These are phyloP conservation scores for Halictus ligatus DNA, from an alignment of 2,888 invertebrate species.

Conservation along the genomic window DNA sequence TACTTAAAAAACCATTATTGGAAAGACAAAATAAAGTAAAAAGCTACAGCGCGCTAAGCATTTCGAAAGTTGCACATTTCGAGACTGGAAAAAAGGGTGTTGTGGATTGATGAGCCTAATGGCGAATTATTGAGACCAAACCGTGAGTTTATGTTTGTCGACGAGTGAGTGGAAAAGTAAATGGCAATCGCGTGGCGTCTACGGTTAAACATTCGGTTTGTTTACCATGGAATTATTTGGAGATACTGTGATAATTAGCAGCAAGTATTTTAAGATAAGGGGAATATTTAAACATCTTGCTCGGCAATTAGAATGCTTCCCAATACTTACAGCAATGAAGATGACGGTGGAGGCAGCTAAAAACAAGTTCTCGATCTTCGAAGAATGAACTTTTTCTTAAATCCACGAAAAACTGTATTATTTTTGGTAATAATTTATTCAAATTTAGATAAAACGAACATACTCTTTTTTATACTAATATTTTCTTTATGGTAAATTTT, in stretches of 20 bases:
- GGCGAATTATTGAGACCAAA: background rate
- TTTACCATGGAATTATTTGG: background rate
- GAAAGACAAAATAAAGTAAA: background rate
- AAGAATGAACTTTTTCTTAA: no score
- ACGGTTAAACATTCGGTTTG: background rate
- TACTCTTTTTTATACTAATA: no score
- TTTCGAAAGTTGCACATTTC: background rate
- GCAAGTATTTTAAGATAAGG: background rate
- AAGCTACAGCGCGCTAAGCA: background rate
- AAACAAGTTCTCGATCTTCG: no score
- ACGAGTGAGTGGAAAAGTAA: background rate
- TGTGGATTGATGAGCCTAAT: background rate
- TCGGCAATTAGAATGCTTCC: background rate
- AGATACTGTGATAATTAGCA: background rate
- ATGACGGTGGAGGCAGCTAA: no score
- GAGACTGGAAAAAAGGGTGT: background rate
- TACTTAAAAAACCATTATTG: slow-evolving; percentile 5
- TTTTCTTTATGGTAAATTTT: no score
- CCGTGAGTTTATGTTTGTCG: background rate
- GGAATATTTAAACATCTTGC: background rate
- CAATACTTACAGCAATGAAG: no score
- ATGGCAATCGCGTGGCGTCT: background rate
- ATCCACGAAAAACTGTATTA: no score
- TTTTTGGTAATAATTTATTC: no score
- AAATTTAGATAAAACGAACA: no score